These are phyloP conservation scores for Leguminivora glycinivorella DNA, from an alignment of 1,140 invertebrate species.

Conservation along the genomic window DNA sequence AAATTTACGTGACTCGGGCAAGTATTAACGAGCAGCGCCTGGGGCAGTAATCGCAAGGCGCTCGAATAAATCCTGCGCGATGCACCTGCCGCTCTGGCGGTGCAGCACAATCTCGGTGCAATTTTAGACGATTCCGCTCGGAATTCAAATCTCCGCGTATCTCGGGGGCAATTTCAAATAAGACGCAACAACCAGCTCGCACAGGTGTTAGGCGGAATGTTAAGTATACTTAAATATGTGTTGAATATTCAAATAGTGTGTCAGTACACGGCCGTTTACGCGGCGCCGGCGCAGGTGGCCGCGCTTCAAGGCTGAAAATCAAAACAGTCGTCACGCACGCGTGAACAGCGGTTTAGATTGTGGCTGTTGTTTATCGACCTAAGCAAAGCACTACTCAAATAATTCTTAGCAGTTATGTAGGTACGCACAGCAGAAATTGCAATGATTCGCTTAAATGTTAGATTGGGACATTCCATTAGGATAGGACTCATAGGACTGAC, in stretches of 20 bases:
- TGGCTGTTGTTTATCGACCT: constrained; percentile 54
- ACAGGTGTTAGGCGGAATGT: constrained; percentile 71
- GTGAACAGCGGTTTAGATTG: constrained; percentile 67
- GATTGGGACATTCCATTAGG: no score
- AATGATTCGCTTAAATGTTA: background rate
- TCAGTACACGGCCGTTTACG: constrained; percentile 75
- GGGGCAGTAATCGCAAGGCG: constrained; percentile 60
- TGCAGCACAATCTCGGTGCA: constrained; percentile 42
- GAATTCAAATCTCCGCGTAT: constrained; percentile 13
- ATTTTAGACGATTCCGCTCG: constrained; percentile 37
- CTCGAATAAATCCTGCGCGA: constrained; percentile 72
- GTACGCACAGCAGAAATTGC: background rate
- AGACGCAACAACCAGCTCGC: constrained; percentile 57
- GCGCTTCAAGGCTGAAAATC: constrained; percentile 78
- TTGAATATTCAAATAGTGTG: constrained; percentile 78
- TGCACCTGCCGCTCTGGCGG: constrained; percentile 63
- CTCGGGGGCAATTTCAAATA: constrained; percentile 17
- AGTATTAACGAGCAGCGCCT: constrained; percentile 72
- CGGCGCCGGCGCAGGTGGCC: constrained; percentile 77
- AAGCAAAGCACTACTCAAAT: background rate
- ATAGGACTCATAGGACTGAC: no score
- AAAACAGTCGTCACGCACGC: constrained; percentile 77
- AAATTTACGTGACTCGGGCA: constrained; percentile 74
- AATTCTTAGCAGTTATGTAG: background rate
- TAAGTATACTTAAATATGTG: constrained; percentile 66